Evolutionary conservation across 2,113 vertebrate genomes (phyloP), one percentile per base, ranked within the genome.

Genomic region (Nothocercus nigrocapillus): DNA sequence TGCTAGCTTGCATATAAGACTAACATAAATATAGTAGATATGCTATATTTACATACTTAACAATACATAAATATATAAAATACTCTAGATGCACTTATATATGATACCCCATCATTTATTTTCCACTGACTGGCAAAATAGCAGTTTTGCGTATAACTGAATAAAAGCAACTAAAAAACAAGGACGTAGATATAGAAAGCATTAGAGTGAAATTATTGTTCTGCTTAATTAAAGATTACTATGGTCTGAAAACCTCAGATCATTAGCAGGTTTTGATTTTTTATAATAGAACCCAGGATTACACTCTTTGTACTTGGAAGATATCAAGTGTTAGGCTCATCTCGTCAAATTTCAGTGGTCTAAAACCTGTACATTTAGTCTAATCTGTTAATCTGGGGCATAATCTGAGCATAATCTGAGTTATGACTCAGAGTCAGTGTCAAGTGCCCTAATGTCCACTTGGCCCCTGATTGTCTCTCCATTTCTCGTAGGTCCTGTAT

Each of bases 381-480:
- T 62, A 18, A 34, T 51, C 0, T 3, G 49, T 15, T 44, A 54
- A 66, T 14, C 3, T 40, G 20, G 38, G 42, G 13, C 13, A 44
- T 44, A 44, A 44, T 44, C 11, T 66, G 64, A 5, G 13, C 13
- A 44, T 44, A 44, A 44, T 44, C 11, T 66, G 64, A 5, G 53
- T 4, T 91, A 5, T 1, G 6, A 2, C 11, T 63, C 18, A 44
- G 17, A 21, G 67, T 49, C n/a, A 49, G 10, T 38, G 38, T 5
- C 13, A 18, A 28, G 11, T 4, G 8, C 8, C 12, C 2, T 66
- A 25, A 5, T 7, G 51, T 32, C 4, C 68, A 3, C 11, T 5
- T 68, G 36, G 5, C 5, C 11, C 70, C 10, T 9, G 49, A 2
- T 0, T 40, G 4, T 12, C 0, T 72, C 21, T 74, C 38, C 32